Conservation (phyloP, 2,113 vertebrate genomes). For the Gymnobelideus leadbeateri region DNA sequence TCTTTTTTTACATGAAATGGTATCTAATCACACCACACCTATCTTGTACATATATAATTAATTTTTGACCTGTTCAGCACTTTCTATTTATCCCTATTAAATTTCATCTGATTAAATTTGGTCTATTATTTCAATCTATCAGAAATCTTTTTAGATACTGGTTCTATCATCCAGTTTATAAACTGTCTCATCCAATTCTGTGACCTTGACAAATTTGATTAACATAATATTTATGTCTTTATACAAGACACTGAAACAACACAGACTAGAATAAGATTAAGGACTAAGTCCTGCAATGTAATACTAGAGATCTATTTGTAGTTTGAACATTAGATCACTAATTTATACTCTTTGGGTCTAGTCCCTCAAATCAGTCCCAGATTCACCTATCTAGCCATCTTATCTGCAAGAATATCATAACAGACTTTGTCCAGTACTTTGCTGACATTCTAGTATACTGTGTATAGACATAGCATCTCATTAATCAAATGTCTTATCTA, state of each 20-base stretch:
- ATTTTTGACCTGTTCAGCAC: neutral
- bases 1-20: neutral
- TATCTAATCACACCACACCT: neutral
- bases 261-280: neutral
- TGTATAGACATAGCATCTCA: neutral
- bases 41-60: neutral
- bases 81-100: neutral
- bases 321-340: neutral
- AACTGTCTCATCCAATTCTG: neutral
- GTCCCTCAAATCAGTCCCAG: neutral
- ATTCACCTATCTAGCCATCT: neutral
- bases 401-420: neutral
- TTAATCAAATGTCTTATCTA: neutral
- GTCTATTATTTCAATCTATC: neutral
- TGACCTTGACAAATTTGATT: neutral
- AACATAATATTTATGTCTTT: neutral
- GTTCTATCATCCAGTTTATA: neutral
- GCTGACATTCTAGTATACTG: neutral
- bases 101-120: neutral
- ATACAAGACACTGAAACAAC: neutral
- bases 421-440: neutral
- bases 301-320: neutral
- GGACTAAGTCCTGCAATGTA: neutral
- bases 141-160: neutral
- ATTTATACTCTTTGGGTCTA: neutral